These are phyloP conservation scores for Toxotes lorentzi DNA, from an alignment of 2,797 vertebrate genomes.

Conservation along the genomic window DNA sequence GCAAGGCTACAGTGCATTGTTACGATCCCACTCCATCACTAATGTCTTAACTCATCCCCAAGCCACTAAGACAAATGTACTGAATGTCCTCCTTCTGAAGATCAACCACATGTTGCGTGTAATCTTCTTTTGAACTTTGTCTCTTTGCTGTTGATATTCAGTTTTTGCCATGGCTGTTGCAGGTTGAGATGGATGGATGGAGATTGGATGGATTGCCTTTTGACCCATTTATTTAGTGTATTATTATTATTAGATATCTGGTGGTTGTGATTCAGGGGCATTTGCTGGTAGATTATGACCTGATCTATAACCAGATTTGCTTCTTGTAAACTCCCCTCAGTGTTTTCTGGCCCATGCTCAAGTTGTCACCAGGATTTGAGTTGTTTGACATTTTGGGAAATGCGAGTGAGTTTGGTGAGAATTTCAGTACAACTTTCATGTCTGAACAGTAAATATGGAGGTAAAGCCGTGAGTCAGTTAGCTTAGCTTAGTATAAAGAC, in stretches of 20 bases:
- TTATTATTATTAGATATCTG: neutral
- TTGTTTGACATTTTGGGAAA: neutral
- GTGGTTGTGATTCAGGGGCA: constrained; percentile 7
- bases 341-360: neutral
- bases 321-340: constrained; percentile 18
- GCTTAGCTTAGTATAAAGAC: neutral
- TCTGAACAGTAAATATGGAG: neutral
- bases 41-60: constrained; percentile 68
- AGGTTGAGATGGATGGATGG: constrained; percentile 10
- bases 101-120: constrained; percentile 66
- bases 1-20: constrained; percentile 65
- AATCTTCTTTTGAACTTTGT: constrained; percentile 51
- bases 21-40: constrained; percentile 75
- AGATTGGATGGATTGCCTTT: no score
- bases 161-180: constrained; percentile 32
- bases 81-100: constrained; percentile 59
- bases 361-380: constrained; percentile 8
- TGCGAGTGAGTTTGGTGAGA: neutral
- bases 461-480: constrained; percentile 3
- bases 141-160: constrained; percentile 32
- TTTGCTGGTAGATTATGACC: neutral
- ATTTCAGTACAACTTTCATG: neutral
- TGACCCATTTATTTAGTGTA: neutral
- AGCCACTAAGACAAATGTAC: constrained; percentile 67
- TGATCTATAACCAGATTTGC: neutral